Evolutionary conservation across 92 coral and sea anemone genomes (phyloP).

Genomic region (Phenganax subtilis): DNA sequence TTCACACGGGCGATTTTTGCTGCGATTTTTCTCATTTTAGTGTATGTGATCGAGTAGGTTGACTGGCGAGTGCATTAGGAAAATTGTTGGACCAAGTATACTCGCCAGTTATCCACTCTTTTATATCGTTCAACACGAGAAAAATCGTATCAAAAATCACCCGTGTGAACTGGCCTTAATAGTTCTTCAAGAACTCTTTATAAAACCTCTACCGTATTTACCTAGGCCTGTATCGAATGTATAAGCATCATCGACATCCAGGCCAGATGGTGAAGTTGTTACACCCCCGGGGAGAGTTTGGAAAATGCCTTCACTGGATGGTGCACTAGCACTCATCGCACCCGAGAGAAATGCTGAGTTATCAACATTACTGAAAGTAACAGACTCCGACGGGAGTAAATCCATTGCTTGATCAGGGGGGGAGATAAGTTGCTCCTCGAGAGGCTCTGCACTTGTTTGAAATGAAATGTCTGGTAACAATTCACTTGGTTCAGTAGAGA

Average conservation of each 20-base stretch:
- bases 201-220: constrained; percentile 5
- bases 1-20: too few relatives aligned
- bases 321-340: not conserved
- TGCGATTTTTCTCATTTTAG: too few relatives aligned
- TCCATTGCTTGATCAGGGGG: constrained; percentile 24
- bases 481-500: not conserved
- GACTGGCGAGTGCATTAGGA: too few relatives aligned
- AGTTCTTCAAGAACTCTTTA: too few relatives aligned
- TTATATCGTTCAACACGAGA: too few relatives aligned
- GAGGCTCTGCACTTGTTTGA: not conserved
- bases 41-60: too few relatives aligned
- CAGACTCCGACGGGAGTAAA: constrained; percentile 6
- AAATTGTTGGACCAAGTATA: too few relatives aligned
- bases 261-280: constrained; percentile 70
- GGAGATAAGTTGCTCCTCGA: not conserved
- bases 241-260: constrained; percentile 50
- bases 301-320: constrained; percentile 71
- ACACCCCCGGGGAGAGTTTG: constrained; percentile 90
- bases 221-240: constrained; percentile 77
- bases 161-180: too few relatives aligned
- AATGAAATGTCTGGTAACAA: not conserved
- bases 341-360: constrained; percentile 9
- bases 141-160: too few relatives aligned
- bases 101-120: too few relatives aligned
- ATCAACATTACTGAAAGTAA: constrained; percentile 20